A percentile compares a stretch with the other conserved stretches of the same genome.
Evolutionary conservation across 2,113 vertebrate genomes (phyloP).

Genomic region (Aptenodytes patagonicus): DNA sequence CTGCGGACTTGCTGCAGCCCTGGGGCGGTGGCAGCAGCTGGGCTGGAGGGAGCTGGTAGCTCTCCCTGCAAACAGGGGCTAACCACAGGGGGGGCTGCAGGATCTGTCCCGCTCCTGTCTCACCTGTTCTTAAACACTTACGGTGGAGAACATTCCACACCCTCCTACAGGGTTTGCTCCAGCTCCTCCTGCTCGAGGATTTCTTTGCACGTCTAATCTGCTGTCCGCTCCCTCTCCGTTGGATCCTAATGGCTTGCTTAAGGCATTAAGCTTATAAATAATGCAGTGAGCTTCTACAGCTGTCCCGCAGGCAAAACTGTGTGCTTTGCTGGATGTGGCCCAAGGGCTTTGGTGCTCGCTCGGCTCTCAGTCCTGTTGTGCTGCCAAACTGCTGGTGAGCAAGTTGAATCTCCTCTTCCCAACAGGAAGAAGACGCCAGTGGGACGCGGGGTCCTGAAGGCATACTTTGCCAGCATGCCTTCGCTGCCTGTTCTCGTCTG

Average conservation of each 20-base stretch:
- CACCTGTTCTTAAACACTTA: not conserved
- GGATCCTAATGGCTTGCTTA: not conserved
- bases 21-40: not conserved
- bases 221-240: accelerated
- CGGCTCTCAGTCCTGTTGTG: not conserved
- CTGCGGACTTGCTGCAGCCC: accelerated
- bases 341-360: not conserved
- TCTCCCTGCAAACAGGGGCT: not conserved
- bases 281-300: not conserved
- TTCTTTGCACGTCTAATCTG: not conserved
- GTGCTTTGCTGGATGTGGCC: not conserved
- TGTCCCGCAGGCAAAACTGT: not conserved
- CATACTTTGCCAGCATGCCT: conserved; percentile 77
- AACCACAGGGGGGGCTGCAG: not conserved
- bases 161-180: not conserved
- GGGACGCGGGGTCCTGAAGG: conserved; percentile 79
- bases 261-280: not conserved
- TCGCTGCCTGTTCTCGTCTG: conserved; percentile 82
- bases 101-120: not conserved
- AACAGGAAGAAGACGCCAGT: conserved; percentile 85
- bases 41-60: not conserved
- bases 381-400: not conserved
- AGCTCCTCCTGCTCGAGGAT: not conserved
- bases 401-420: not conserved
- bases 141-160: not conserved